Evolutionary conservation across 2,113 vertebrate genomes (phyloP).

Genomic region (Brachyistius frenatus): DNA sequence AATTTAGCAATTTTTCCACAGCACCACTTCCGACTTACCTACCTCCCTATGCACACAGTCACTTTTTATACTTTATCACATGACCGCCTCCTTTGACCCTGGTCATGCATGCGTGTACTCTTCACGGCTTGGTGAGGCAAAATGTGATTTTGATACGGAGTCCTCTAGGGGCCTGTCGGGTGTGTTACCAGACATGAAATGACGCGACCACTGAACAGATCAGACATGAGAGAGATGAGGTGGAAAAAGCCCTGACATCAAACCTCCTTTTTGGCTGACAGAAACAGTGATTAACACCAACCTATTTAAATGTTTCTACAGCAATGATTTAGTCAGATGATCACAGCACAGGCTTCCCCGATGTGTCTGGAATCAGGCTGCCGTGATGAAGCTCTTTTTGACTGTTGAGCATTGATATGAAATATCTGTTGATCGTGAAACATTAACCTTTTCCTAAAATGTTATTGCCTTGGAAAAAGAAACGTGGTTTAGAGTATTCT

Average conservation of each 20-base stretch:
- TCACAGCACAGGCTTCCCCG: background rate
- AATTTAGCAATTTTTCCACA: too few relatives aligned
- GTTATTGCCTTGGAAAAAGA: constrained; percentile 66
- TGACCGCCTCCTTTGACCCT: too few relatives aligned
- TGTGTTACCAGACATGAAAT: too few relatives aligned
- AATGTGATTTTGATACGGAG: too few relatives aligned
- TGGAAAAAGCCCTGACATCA: background rate
- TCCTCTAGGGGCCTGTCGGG: too few relatives aligned
- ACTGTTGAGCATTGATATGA: constrained; percentile 33
- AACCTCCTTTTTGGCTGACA: constrained; percentile 13
- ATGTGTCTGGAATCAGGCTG: constrained; percentile 20
- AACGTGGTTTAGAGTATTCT: constrained; percentile 59
- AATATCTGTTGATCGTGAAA: constrained; percentile 69
- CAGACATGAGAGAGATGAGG: background rate
- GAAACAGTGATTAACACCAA: background rate
- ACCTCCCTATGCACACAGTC: too few relatives aligned
- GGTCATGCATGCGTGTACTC: too few relatives aligned
- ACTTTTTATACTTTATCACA: too few relatives aligned
- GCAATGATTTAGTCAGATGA: background rate
- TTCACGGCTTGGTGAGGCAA: too few relatives aligned
- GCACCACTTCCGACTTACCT: too few relatives aligned
- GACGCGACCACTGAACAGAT: background rate
- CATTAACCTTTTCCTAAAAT: constrained; percentile 80
- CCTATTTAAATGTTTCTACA: background rate
- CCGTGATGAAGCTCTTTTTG: constrained; percentile 40